These are phyloP conservation scores for Neolamprologus caudopunctatus DNA, from an alignment of 2,113 vertebrate genomes.

Conservation along the genomic window DNA sequence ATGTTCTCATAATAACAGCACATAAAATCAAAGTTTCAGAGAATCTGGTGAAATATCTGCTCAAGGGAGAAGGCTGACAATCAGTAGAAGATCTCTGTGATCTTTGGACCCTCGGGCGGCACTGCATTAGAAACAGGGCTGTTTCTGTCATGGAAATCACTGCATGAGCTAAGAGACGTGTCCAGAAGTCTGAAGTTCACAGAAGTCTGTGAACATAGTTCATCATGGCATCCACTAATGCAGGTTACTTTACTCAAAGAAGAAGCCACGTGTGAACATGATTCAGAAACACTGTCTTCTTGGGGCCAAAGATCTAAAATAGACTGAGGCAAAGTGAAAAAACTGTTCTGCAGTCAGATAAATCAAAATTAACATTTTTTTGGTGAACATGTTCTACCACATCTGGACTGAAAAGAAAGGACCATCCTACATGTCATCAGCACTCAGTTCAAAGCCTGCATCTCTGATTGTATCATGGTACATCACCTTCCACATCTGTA, in stretches of 20 bases:
- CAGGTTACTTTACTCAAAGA: not conserved
- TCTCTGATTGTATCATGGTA: not conserved
- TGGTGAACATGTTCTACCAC: not conserved
- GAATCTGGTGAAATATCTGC: not conserved
- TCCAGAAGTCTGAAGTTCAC: not conserved
- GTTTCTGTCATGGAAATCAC: not conserved
- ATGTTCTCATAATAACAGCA: not conserved
- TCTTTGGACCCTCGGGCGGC: accelerated
- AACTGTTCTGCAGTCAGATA: not conserved
- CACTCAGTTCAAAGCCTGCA: not conserved
- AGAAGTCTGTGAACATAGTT: not conserved
- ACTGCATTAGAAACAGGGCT: not conserved
- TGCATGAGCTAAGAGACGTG: not conserved
- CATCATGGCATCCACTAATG: not conserved
- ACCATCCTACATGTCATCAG: not conserved
- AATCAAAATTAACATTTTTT: not conserved
- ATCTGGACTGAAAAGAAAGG: not conserved
- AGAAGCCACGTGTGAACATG: not conserved
- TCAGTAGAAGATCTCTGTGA: not conserved
- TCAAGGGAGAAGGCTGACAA: not conserved
- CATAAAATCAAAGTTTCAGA: not conserved
- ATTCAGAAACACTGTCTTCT: not conserved
- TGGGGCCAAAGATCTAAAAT: not conserved
- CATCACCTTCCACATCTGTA: not conserved
- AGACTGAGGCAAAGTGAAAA: not conserved